phyloP scores from a whole-genome alignment of 2,797 vertebrate genomes.

The Coranthus polyacanthus region DNA sequence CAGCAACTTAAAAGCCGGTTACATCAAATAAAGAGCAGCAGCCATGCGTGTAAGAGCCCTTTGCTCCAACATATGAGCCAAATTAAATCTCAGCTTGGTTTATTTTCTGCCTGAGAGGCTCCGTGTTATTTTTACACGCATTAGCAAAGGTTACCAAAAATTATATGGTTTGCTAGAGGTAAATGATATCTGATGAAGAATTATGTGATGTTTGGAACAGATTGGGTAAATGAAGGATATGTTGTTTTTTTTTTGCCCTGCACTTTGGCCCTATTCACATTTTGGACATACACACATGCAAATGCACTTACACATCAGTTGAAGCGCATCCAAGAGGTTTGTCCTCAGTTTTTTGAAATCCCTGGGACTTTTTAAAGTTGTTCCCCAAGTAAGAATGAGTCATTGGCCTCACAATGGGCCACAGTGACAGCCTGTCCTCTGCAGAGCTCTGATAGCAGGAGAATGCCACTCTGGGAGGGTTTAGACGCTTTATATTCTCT shows the following conservation, averaged over 20 bases:
- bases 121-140: conserved; percentile 34
- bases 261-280: conserved; percentile 34
- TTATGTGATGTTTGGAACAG: conserved; percentile 23
- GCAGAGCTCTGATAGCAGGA: conserved; percentile 64
- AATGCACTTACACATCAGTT: conserved; percentile 47
- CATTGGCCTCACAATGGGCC: conserved; percentile 75
- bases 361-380: conserved; percentile 66
- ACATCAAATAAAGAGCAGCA: conserved; percentile 71
- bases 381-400: conserved; percentile 72
- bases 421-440: conserved; percentile 74
- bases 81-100: conserved; percentile 69
- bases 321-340: conserved; percentile 59
- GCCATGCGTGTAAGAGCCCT: conserved; percentile 67
- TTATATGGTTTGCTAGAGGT: conserved; percentile 51
- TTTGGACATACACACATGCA: conserved; percentile 41
- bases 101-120: conserved; percentile 62
- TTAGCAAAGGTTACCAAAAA: conserved; percentile 63
- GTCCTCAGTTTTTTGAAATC: conserved; percentile 57
- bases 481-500: conserved; percentile 73
- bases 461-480: conserved; percentile 73
- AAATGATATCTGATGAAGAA: conserved; percentile 57
- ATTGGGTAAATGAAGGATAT: conserved; percentile 30
- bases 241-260: not conserved
- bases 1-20: conserved; percentile 67
- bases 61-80: conserved; percentile 68